Base-by-base conservation (phyloP, 2,113 vertebrate species). In the Rhinoderma darwinii region DNA sequence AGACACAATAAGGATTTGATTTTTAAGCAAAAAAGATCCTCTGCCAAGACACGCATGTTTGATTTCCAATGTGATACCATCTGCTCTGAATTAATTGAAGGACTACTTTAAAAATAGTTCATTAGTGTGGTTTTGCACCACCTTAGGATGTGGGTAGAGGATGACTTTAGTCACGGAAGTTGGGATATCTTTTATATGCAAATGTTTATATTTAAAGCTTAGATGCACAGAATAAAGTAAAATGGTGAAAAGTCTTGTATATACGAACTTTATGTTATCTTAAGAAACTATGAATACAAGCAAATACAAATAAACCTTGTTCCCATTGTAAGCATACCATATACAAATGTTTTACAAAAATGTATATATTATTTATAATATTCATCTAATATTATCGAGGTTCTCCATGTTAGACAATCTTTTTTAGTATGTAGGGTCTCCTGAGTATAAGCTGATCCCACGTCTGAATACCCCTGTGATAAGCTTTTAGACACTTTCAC, bases 1-100 rank as follows among this genome's bases (percentile, higher is more conserved):
- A 86, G 84, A 86, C 75, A 86, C 84, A 79, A 86, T 70, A 54
- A 70, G 84, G 76, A 79, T 70, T 66, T 79, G 43, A 79, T 86
- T 86, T 86, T 39, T 43, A 41, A 66, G 66, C 61, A 78, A 86
- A 79, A 76, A 84, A 79, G 20, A 81, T 63, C 12, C 77, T 73
- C 44, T 81, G 77, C 15, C 12, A 56, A 86, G 84, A 81, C 63
- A 86, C 43, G 84, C 77, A 73, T 73, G 84, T 73, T 66, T 86
- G 84, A 72, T 80, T 78, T 63, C 80, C 76, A 86, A 86, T 86
- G 76, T 47, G 63, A 56, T 37, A 70, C 84, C 84, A 86, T 79
- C 77, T 59, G 66, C 47, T 68, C 25, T 43, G 77, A 80, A 81
- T 72, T 86, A 81, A 86, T 81, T 59, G 66, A 86, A 86, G 84